Evolutionary conservation across 35 echinoderm and acorn worm species (phyloP).

Genomic region (Heliocidaris erythrogramma): DNA sequence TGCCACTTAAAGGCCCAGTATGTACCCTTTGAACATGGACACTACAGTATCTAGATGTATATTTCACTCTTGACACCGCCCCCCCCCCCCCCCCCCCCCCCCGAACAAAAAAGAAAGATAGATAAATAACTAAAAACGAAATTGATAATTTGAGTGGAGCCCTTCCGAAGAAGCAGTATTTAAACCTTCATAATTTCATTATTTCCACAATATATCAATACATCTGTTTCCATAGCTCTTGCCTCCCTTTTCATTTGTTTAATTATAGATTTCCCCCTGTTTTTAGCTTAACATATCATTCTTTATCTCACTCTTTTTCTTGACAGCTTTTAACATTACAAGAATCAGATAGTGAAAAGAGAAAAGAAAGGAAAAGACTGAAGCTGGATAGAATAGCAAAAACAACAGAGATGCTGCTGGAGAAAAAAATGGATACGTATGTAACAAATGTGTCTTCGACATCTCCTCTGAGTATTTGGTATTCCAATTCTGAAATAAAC

Average conservation of each 20-base stretch:
- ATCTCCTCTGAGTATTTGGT: not conserved
- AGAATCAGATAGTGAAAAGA: not conserved
- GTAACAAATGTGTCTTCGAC: not conserved
- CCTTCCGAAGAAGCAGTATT: not conserved
- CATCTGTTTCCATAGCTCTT: not conserved
- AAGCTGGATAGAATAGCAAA: slow-evolving; percentile 27
- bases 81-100: too few relatives aligned
- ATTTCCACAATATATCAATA: not conserved
- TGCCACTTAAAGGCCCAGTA: too few relatives aligned
- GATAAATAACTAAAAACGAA: too few relatives aligned
- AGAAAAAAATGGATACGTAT: slow-evolving; percentile 76
- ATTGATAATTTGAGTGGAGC: too few relatives aligned
- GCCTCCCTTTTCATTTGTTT: not conserved
- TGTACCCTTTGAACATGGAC: too few relatives aligned
- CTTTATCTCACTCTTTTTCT: not conserved
- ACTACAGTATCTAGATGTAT: too few relatives aligned
- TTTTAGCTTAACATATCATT: not conserved
- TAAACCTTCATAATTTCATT: not conserved
- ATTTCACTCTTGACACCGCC: too few relatives aligned
- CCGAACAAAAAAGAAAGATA: too few relatives aligned
- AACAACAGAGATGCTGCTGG: slow-evolving; percentile 50
- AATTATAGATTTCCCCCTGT: not conserved
- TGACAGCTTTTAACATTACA: not conserved
- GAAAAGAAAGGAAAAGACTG: not conserved
- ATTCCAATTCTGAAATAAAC: too few relatives aligned